Percentiles rank a stretch among this genome's conserved stretches.
Conservation (phyloP, 2,113 vertebrate species). For the Mesitornis unicolor region DNA sequence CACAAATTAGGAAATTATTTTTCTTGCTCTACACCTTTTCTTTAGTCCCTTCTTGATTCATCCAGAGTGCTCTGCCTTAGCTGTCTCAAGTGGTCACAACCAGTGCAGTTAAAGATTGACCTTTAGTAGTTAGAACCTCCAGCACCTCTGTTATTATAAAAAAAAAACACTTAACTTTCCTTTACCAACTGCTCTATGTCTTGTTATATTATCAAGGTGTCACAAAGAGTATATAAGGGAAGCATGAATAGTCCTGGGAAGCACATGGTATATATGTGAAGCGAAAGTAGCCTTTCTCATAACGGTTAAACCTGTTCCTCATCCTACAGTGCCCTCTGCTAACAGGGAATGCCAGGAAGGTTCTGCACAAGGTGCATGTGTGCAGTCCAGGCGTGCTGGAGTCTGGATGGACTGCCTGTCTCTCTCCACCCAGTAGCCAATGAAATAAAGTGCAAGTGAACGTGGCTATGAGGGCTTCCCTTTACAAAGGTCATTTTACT, state of each 20-base stretch:
- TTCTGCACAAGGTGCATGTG: not conserved
- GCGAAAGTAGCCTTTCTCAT: not conserved
- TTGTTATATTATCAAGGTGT: not conserved
- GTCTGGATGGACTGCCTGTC: not conserved
- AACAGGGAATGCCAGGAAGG: not conserved
- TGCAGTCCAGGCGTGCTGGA: not conserved
- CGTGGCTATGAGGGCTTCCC: not conserved
- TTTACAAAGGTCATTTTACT: not conserved
- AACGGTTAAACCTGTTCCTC: not conserved
- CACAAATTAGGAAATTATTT: not conserved
- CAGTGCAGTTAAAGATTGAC: not conserved
- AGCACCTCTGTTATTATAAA: not conserved
- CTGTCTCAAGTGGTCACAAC: not conserved
- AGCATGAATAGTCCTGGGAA: not conserved
- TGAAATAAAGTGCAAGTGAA: not conserved
- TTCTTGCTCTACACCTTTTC: not conserved
- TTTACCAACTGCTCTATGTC: not conserved
- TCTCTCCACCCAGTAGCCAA: not conserved
- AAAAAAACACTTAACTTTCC: not conserved
- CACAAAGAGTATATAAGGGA: not conserved
- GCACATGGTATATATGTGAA: not conserved
- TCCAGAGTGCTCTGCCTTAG: not conserved
- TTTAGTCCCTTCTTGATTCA: not conserved
- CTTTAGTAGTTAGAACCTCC: not conserved
- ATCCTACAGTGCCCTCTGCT: not conserved